Evolutionary conservation across 2,888 invertebrate genomes (phyloP), one percentile per base, ranked within the genome.

Genomic region (Troides aeacus): DNA sequence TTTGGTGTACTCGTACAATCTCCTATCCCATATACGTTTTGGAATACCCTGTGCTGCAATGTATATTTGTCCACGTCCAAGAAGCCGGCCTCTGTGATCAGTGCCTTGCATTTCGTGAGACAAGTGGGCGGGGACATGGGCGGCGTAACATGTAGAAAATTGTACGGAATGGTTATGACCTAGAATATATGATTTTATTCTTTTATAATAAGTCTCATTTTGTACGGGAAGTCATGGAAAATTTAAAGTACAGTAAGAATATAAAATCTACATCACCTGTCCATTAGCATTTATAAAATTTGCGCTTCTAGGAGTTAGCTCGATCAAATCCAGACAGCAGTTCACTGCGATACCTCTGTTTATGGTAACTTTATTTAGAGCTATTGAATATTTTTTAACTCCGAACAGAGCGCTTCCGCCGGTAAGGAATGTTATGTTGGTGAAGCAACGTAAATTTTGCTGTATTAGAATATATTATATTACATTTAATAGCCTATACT

Each of bases 1-100:
- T 98, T 99, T 0, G 99, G 98, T 6, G 97, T 93, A 79, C 94
- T 95, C 0, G 96, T 94, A 81, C 98, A 98, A 87, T 99, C 99
- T 4, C 99, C 99, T 63, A 99, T 93, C 2, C 97, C 97, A 86
- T 97, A 99, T 42, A 99, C 94, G 84, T 99, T 99, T 1, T 92
- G 84, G 87, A 94, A 98, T 71, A 91, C 93, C 0, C 86, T 88
- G 82, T 98, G 98, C 79, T 96, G 97, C 73, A 99, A 85, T 0
- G 97, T 97, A 67, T 93, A 84, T 75, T 94, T 94, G 84, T 97
- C 89, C 0, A 99, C 96, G 72, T 95, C 94, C 7, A 99, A 94
- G 84, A 95, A 98, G 0, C 98, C 98, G 0, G 92, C 83, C 46
- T 92, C 90, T 77, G 97, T 96, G 0, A 94, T 94, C 67, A 98